A percentile compares a stretch with the other conserved stretches of the same genome.
Conservation (phyloP, 92 coral and sea anemone species). For the Parazoanthus atlanticus region DNA sequence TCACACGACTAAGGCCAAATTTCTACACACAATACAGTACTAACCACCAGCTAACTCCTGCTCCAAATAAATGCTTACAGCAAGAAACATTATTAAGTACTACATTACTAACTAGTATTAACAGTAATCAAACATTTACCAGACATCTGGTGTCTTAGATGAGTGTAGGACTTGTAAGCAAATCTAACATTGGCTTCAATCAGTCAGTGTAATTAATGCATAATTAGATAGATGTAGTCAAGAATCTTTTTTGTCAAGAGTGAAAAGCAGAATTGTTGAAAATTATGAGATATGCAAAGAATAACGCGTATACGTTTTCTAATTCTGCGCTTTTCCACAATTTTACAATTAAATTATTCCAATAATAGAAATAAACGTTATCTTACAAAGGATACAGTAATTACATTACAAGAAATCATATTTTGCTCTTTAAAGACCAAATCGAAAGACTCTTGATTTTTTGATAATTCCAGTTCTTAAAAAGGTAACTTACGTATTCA, state of each 20-base stretch:
- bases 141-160: background rate
- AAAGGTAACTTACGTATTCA: constrained; percentile 5
- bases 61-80: background rate
- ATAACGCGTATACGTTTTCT: background rate
- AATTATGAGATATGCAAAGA: background rate
- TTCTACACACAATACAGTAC: too few species aligned
- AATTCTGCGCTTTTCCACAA: too few species aligned
- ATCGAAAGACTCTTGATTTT: background rate
- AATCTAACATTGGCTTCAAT: background rate
- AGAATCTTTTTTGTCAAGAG: background rate
- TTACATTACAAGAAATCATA: background rate
- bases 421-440: background rate
- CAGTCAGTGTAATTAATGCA: background rate
- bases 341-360: too few species aligned
- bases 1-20: background rate
- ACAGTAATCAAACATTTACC: background rate
- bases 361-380: too few species aligned
- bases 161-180: background rate
- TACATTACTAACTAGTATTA: background rate
- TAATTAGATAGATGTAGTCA: background rate
- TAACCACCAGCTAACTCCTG: background rate
- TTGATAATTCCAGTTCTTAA: constrained; percentile 11
- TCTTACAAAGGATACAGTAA: background rate
- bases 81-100: too few species aligned
- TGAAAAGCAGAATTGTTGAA: background rate